Evolutionary conservation across 2,888 invertebrate genomes (phyloP).

Genomic region (Ceraclea dissimilis): DNA sequence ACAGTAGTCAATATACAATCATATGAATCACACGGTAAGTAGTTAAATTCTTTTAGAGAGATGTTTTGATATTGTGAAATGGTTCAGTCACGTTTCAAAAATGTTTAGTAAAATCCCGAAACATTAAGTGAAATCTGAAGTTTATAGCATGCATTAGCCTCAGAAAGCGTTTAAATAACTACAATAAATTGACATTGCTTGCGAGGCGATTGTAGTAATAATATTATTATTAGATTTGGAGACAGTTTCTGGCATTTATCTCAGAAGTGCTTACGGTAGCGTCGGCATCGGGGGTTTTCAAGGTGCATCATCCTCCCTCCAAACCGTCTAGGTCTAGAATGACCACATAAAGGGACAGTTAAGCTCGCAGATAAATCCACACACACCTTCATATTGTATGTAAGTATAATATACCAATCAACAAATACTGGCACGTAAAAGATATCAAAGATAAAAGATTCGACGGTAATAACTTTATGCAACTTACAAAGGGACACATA

Average conservation of each 20-base stretch:
- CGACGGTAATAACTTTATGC: not conserved
- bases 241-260: slow-evolving; percentile 1
- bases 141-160: too few relatives aligned
- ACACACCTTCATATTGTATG: not conserved
- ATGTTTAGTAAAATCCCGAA: too few relatives aligned
- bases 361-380: slow-evolving; percentile 3
- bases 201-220: not conserved
- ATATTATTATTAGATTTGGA: not conserved
- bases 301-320: not conserved
- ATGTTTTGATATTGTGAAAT: too few relatives aligned
- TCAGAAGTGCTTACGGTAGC: slow-evolving; percentile 12
- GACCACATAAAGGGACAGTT: slow-evolving; percentile 15
- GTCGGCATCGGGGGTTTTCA: not conserved
- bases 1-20: too few relatives aligned
- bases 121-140: too few relatives aligned
- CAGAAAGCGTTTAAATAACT: too few relatives aligned
- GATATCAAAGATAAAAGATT: not conserved
- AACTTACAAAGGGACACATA: not conserved
- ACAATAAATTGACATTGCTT: too few relatives aligned
- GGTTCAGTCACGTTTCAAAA: too few relatives aligned
- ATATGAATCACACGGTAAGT: too few relatives aligned
- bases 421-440: not conserved
- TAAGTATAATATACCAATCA: not conserved
- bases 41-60: too few relatives aligned
- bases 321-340: slow-evolving; percentile 12